Base-by-base conservation (phyloP, 2,113 vertebrate species). In the Paracanthobrama guichenoti region DNA sequence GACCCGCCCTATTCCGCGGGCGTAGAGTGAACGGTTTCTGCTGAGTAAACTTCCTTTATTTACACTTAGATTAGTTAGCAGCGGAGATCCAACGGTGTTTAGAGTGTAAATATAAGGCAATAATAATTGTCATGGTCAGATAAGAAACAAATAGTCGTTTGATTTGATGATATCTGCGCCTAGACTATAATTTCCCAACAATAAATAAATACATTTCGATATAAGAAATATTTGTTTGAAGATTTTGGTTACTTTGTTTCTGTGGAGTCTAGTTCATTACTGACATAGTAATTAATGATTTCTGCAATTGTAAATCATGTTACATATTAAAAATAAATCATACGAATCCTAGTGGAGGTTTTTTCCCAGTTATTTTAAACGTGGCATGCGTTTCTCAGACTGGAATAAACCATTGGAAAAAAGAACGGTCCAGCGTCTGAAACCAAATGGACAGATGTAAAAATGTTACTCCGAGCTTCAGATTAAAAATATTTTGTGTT, bases 81-180 rank as follows among this genome's bases (percentile, higher is more conserved):
- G 39, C 24, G 79, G 55, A 76, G 62, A 80, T 62, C 55, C 46
- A 48, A 48, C 8, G 44, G 57, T 81, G 81, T 85, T 88, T 87
- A 60, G 18, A 53, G 79, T 85, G 79, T 88, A 83, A 86, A 87
- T 78, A 85, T 57, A 79, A 77, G 71, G 22, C 87, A 55, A 82
- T 72, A 48, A 83, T 73, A 85, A 64, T 57, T 73, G 62, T 72
- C 50, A 79, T 84, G 71, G 80, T 79, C 35, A 71, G 84, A 85
- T 75, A 87, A 71, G 35, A 39, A 11, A 31, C 44, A 77, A 59
- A 11, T 14, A 22, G 20, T 6, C 13, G 75, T 59, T 78, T n/a
- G 77, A 78, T 78, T 60, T 16, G 35, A 42, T 6, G 22, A 73
- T 2, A 72, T 14, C 22, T 46, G 42, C 69, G 24, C n/a, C 8